phyloP scores from a whole-genome alignment of 2,888 invertebrate genomes.

The Apotomis turbidana region DNA sequence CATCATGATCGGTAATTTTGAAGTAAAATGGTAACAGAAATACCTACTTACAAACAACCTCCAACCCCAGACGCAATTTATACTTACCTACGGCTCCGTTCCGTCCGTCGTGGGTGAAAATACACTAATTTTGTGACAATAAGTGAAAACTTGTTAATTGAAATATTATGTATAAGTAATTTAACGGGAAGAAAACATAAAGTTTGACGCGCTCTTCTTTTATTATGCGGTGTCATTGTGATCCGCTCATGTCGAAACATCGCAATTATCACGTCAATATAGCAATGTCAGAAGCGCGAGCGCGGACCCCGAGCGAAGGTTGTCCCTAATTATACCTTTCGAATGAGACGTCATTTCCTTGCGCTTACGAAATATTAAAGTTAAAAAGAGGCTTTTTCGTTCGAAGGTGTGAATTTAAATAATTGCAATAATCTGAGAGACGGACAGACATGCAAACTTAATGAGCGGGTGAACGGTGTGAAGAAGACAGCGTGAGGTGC shows the following conservation, averaged over 20 bases:
- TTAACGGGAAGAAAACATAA: neutral
- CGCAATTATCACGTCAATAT: constrained; percentile 70
- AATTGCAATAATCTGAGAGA: constrained; percentile 80
- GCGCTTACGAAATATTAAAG: constrained; percentile 81
- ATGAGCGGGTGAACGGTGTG: constrained; percentile 71
- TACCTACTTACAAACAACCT: no score
- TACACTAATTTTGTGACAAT: no score
- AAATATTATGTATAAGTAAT: no score
- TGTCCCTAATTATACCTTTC: constrained; percentile 82
- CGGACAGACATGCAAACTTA: constrained; percentile 78
- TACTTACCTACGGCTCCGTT: no score
- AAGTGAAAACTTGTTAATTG: no score
- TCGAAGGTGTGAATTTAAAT: constrained; percentile 84
- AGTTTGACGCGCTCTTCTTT: constrained; percentile 16
- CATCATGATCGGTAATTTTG: no score
- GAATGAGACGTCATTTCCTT: constrained; percentile 83
- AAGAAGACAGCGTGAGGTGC: constrained; percentile 66
- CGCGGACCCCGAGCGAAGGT: constrained; percentile 73
- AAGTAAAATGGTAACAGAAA: no score
- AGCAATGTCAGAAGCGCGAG: constrained; percentile 65
- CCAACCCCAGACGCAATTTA: no score
- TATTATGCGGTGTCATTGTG: constrained; percentile 33
- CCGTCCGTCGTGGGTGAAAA: no score
- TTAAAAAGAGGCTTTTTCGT: constrained; percentile 79
- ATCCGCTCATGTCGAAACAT: constrained; percentile 66